Base-by-base conservation (phyloP, 2,113 vertebrate genomes). In the Actinemys pallida region DNA sequence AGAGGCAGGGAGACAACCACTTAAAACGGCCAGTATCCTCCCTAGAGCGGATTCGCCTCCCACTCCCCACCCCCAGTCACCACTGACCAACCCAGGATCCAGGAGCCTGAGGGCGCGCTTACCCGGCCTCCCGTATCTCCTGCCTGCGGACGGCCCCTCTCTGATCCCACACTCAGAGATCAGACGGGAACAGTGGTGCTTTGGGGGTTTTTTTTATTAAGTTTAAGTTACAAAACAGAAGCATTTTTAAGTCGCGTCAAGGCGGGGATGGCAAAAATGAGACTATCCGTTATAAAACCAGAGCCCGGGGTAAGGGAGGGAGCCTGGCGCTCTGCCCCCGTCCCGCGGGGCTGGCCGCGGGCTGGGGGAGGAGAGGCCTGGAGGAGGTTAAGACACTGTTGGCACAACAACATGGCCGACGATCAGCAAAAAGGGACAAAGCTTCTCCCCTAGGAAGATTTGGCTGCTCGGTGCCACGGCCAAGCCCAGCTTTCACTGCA, bases 301-400 rank as follows among this genome's bases (percentile, higher is more conserved):
- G 56, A 94, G 79, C 82, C 84, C 9, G 17, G 79, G 82, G 86
- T 52, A 87, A 97, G 88, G 90, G 93, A 96, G 95, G 90, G 83
- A 62, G 96, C 93, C 84, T 94, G 10, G 1, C 35, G 72, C 89
- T 93, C 91, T 93, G 88, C 85, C 94, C 91, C 86, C 13, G 31
- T 96, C 95, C 93, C 0, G 45, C 95, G 94, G 97, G 97, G 93
- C 96, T 94, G 88, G 83, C 20, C 4, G 94, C 35, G 90, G 94
- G 93, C 96, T 94, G 95, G 97, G 91, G 84, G 83, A 92, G 94
- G 87, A 90, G 49, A 96, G 94, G 95, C 22, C 45, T 93, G 93
- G 92, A 62, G 90, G 96, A 97, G 98, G 97, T 98, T 98, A 98
- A 98, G 98, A 98, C 98, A 98, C 97, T 95, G 93, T 93, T 98